Evolutionary conservation across 2,113 vertebrate species (phyloP), one percentile per base, ranked within the genome.

Genomic region (Xenopus borealis): DNA sequence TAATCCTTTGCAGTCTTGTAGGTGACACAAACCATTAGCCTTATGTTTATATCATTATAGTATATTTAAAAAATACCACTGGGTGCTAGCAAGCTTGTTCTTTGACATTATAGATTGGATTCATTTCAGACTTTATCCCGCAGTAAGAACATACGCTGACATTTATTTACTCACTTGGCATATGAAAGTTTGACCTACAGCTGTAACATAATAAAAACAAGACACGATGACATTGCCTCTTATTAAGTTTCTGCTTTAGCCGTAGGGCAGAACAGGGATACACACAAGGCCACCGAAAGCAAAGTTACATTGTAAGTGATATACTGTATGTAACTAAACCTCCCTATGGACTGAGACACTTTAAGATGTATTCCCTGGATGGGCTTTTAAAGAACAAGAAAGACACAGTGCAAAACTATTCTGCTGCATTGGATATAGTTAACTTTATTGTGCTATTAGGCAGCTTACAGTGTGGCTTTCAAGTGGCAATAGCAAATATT

Each of bases 191-290:
- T 47, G 12, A 52, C 45, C 20, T 55, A 16, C 9, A 30, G 55
- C 27, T 55, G 20, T 69, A 53, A 17, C 50, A 33, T 53, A 23
- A 50, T 67, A 55, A 69, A 50, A 69, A 30, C 8, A 30, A 68
- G 47, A 55, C 20, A 33, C 19, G 0, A 55, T n/a, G 23, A 10
- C 50, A 14, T 67, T 47, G 12, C 45, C 6, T 12, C 18, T 17
- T 52, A 40, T 71, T 20, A 6, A 9, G 17, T 55, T 50, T 50
- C 47, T 16, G 13, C 17, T 18, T 58, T 16, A 58, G 55, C 55
- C 55, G 13, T 18, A 10, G 55, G 10, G 20, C 19, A 61, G 58
- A 61, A 12, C 20, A 61, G 18, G 19, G 58, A 55, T 55, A 3
- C 17, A 55, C 53, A 61, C 58, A 61, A 27, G 20, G 20, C 58